These are phyloP conservation scores for Spea hammondii DNA, from an alignment of 2,797 vertebrate species.

Conservation along the genomic window DNA sequence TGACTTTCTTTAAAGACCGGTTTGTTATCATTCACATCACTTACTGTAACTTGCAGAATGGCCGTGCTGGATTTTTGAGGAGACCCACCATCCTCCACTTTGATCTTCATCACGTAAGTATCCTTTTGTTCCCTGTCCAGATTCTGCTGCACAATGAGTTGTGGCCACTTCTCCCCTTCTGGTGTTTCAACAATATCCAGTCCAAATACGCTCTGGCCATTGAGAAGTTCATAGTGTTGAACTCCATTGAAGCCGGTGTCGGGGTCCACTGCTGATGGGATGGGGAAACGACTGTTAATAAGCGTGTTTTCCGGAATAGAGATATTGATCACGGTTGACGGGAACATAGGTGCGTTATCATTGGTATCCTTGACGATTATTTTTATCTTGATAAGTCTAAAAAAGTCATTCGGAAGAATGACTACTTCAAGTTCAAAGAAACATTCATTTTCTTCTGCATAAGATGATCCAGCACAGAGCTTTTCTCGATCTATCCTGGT, in stretches of 20 bases:
- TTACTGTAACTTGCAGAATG: conserved; percentile 96
- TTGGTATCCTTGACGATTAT: conserved; percentile 98
- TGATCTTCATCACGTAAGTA: conserved; percentile 99
- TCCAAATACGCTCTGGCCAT: conserved; percentile 94
- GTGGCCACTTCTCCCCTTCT: conserved; percentile 98
- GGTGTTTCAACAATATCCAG: conserved; percentile 98
- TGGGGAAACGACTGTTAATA: conserved; percentile 97
- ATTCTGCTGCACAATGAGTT: conserved; percentile 97
- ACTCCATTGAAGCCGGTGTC: conserved; percentile 97
- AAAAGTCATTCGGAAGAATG: conserved; percentile 98
- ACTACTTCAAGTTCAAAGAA: conserved; percentile 99
- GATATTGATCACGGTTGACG: conserved; percentile 98
- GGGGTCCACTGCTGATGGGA: conserved; percentile 96
- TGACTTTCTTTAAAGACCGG: conserved; percentile 96
- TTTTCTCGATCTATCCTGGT: conserved; percentile 97
- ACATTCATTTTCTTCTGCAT: conserved; percentile 91
- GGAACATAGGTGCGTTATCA: conserved; percentile 98
- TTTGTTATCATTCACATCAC: conserved; percentile 96
- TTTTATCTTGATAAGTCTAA: conserved; percentile 98
- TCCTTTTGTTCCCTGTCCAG: conserved; percentile 98
- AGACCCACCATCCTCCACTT: conserved; percentile 94
- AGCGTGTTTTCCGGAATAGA: conserved; percentile 98
- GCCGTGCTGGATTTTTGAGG: conserved; percentile 99
- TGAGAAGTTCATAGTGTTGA: conserved; percentile 95
- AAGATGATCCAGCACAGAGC: conserved; percentile 91